Base-by-base conservation (phyloP, 2,888 invertebrate species). In the Yponomeuta sedellus region DNA sequence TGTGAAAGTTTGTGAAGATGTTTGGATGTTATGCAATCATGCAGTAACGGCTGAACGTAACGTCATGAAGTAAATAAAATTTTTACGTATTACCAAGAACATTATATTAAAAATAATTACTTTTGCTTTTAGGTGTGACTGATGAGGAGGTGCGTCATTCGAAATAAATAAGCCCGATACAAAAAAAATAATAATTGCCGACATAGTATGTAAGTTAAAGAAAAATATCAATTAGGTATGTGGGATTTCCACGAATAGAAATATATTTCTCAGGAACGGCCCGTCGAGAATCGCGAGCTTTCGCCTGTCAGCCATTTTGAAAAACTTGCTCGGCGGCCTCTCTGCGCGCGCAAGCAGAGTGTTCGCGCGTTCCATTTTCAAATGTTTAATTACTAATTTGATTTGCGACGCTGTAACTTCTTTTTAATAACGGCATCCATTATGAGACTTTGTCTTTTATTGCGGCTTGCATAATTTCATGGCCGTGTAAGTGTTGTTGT, bases 281-380 rank as follows among this genome's bases (percentile, higher is more conserved):
- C 44, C 44, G 16, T 3, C 12, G 44, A 16, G 22, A 59, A 25
- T 59, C 19, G 20, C 25, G 11, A 25, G 59, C 59, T 59, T 59
- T 59, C 59, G 59, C 34, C 19, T 62, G 34, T 62, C 79, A 74
- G 83, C 83, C 86, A 86, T 86, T 75, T 83, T 85, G 81, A 83
- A 87, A 86, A 83, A 86, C 81, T 81, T 71, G 80, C 77, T 73
- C 71, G 72, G 76, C 80, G 39, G 5, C 6, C 44, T 52, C 20
- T 10, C 8, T 20, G 58, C 58, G 58, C 20, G 59, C 59, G 22
- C 25, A 59, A 59, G 25, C 20, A 52, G 44, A 52, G 16, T 16
- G 44, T 52, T 52, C 12, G 44, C 12, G 16, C 44, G 44, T 52
- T 52, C 44, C 44, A 52, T 52, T 52, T 52, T 52, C 44, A 52